Conservation (phyloP, 23 tunicate species). For the Trididemnum miniatum region DNA sequence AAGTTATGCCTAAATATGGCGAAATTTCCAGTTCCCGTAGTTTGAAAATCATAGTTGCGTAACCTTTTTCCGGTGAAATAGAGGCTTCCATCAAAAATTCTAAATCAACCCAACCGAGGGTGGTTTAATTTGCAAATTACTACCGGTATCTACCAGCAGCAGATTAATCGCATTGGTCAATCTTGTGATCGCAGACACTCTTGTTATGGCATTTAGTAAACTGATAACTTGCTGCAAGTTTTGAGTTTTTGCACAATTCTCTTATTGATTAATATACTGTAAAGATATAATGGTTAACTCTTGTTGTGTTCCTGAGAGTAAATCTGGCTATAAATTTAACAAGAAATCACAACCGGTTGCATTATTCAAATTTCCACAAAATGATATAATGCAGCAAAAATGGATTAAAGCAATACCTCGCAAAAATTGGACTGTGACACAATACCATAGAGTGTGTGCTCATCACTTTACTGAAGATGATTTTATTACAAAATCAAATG, state of each 20-base stretch:
- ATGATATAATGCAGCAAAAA: neutral
- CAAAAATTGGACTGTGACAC: constrained; percentile 18
- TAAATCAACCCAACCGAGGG: too few species aligned
- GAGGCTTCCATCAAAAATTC: too few species aligned
- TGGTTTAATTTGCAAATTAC: too few species aligned
- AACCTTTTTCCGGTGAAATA: too few species aligned
- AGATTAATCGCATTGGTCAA: too few species aligned
- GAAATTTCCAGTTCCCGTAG: too few species aligned
- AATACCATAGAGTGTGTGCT: constrained; percentile 21
- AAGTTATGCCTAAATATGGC: too few species aligned
- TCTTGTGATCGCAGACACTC: too few species aligned
- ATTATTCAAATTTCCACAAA: constrained; percentile 5
- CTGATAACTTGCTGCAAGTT: neutral
- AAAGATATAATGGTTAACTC: constrained; percentile 14
- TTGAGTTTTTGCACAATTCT: neutral
- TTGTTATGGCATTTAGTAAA: too few species aligned
- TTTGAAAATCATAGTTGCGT: too few species aligned
- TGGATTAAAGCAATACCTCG: constrained; percentile 10
- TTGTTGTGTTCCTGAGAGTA: constrained; percentile 23
- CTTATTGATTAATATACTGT: neutral
- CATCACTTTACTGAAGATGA: constrained; percentile 4
- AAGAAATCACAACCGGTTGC: neutral
- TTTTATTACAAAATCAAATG: neutral
- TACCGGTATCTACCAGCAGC: too few species aligned
- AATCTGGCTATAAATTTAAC: constrained; percentile 7